These are phyloP conservation scores for Anas platyrhynchos DNA, from an alignment of 2,113 vertebrate species.

Conservation along the genomic window DNA sequence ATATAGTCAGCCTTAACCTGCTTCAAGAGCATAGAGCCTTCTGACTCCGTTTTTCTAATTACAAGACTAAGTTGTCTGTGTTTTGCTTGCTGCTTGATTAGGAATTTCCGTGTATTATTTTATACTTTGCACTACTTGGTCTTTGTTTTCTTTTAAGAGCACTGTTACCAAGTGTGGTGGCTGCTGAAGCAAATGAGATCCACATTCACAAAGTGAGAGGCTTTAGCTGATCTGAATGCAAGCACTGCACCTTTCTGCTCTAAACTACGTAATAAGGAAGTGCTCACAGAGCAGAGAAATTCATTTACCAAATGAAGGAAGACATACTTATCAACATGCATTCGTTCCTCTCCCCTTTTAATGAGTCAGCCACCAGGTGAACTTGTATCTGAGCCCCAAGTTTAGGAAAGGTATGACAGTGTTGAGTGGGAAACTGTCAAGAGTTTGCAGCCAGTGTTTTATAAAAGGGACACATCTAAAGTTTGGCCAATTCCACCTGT, in stretches of 20 bases:
- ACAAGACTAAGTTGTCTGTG: neutral
- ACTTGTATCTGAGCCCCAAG: neutral
- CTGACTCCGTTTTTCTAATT: neutral
- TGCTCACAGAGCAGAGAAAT: neutral
- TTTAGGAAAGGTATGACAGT: neutral
- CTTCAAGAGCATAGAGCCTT: neutral
- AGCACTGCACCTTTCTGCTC: neutral
- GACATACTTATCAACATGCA: neutral
- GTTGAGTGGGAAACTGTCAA: neutral
- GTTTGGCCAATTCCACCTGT: neutral
- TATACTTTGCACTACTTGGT: neutral
- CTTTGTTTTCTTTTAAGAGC: neutral
- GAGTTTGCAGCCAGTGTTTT: neutral
- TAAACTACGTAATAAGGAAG: neutral
- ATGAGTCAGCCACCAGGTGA: neutral
- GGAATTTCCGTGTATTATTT: neutral
- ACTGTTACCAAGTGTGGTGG: neutral
- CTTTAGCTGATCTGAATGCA: neutral
- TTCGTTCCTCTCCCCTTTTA: neutral
- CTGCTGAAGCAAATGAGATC: neutral
- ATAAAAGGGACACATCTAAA: neutral
- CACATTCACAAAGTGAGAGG: neutral
- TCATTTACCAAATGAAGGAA: neutral
- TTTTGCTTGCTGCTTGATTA: conserved; percentile 15
- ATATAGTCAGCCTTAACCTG: neutral